Base-by-base conservation (phyloP, 2,888 invertebrate species). In the Furcula furcula region DNA sequence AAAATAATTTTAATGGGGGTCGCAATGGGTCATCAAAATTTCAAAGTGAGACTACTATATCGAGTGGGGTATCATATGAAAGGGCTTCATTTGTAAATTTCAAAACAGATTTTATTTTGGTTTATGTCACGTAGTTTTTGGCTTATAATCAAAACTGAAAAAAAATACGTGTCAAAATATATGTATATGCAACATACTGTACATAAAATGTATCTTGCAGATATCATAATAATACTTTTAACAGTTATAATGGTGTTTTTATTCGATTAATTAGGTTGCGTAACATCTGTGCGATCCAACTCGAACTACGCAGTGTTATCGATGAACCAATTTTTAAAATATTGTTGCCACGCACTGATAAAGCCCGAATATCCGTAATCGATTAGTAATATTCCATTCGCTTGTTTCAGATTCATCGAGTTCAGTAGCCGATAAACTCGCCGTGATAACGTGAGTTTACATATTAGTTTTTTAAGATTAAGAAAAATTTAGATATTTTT, bases 331-430 rank as follows among this genome's bases (percentile, higher is more conserved):
- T 20, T 5, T 6, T 20, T 7, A 20, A 3, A 5, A 20, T 5
- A 11, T 20, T 28, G 44, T 46, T 36, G 34, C 35, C 30, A 43
- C 21, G 38, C 19, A 30, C 29, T 29, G 46, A 56, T 49, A 51
- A 34, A 22, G 23, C 34, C n/a, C 27, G 34, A 28, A 25, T 45
- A 47, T 46, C 39, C 29, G 18, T 34, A 52, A 67, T 61, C 52
- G 53, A 62, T 68, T 46, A 49, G 60, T 75, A 71, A 76, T 54
- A 56, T 69, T 65, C 58, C 63, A 44, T 61, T 50, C 64, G 55
- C 61, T 73, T 75, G 70, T 80, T 78, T 64, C 81, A 81, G 80
- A 70, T 76, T 56, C 58, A 32, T 38, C 44, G 70, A 66, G 80
- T 75, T 80, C 76, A 77, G 51, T 62, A 65, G 54, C 70, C 80